Base-by-base conservation (phyloP, 35 echinoderm and acorn worm genomes). In the Stichopus chloronotus region DNA sequence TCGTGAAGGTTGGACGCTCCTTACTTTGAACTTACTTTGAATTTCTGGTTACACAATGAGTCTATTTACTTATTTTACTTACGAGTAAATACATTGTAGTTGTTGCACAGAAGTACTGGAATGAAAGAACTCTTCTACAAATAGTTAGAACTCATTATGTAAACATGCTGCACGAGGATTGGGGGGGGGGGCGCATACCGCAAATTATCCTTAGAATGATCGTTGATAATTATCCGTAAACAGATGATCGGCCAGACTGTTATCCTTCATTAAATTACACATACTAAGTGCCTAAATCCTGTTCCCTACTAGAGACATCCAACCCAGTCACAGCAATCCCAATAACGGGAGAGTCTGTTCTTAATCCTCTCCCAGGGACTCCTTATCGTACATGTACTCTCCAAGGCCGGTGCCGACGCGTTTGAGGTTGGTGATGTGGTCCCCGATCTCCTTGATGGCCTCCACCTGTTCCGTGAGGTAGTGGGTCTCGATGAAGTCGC, bases 351-450 rank as follows among this genome's bases (percentile, higher is more conserved):
- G 87, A 10, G 65, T 20, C 57, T 58, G 61, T n/a, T 89, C 78
- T 68, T 82, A 57, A 9, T 74, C 78, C 23, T 90, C 79, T 56
- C 90, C 86, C 56, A 99, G 94, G 72, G 89, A 82, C 83, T 99
- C 97, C 95, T 96, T 96, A 93, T 99, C 97, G 89, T 94, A 99
- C 78, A 95, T 94, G 95, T 95, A 99, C 79, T 99, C 97, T 20
- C 97, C 97, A n/a, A 99, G 95, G 25, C 97, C 95, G n/a, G 95
- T 21, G 11, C 97, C 95, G 58, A 96, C 97, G 13, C 95, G 93
- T 25, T 92, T 90, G 54, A 99, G 97, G 83, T 96, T 96, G 63
- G 91, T 93, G 68, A 96, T 84, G 92, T 96, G 87, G 83, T 94
- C 97, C 1, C 93, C 94, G 7, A 99, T 81, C 76, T 96, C 95